Percentiles rank a stretch among this genome's conserved stretches.
phyloP scores from a whole-genome alignment of 2,888 invertebrate species.

The Seladonia tumulorum region DNA sequence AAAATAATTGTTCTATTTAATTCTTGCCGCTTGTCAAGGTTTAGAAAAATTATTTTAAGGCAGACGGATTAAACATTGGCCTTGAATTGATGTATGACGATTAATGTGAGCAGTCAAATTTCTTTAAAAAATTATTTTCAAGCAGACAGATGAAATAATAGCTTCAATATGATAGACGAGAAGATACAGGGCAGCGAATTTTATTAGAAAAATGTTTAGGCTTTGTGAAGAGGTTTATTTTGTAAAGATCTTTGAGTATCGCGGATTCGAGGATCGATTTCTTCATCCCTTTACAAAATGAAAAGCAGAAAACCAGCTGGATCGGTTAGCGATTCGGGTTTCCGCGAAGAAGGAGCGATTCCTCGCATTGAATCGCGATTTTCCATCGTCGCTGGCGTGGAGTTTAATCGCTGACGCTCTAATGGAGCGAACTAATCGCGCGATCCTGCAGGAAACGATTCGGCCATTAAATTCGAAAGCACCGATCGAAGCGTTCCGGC shows the following conservation, averaged over 20 bases:
- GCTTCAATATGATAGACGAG: too few species aligned
- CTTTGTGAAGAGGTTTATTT: too few species aligned
- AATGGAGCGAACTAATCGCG: constrained; percentile 76
- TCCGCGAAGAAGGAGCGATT: constrained; percentile 21
- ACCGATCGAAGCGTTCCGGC: constrained; percentile 59
- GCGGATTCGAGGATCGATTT: background rate
- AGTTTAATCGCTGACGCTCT: constrained; percentile 71
- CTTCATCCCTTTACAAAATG: background rate
- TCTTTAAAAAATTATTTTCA: too few species aligned
- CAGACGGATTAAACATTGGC: background rate
- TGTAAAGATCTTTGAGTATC: background rate
- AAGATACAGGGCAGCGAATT: too few species aligned
- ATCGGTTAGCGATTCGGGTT: background rate
- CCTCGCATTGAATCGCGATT: constrained; percentile 40
- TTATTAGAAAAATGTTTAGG: too few species aligned
- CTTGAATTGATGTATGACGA: too few species aligned
- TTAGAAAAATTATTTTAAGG: background rate
- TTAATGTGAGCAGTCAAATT: too few species aligned
- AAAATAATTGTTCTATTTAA: too few species aligned
- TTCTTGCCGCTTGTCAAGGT: too few species aligned
- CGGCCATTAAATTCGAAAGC: constrained; percentile 69
- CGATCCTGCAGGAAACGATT: constrained; percentile 72
- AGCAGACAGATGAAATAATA: too few species aligned
- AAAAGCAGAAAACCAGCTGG: constrained; percentile 5
- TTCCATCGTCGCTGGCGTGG: constrained; percentile 41